Base-by-base conservation (phyloP, 2,888 invertebrate species). In the Podotricha telesiphe region DNA sequence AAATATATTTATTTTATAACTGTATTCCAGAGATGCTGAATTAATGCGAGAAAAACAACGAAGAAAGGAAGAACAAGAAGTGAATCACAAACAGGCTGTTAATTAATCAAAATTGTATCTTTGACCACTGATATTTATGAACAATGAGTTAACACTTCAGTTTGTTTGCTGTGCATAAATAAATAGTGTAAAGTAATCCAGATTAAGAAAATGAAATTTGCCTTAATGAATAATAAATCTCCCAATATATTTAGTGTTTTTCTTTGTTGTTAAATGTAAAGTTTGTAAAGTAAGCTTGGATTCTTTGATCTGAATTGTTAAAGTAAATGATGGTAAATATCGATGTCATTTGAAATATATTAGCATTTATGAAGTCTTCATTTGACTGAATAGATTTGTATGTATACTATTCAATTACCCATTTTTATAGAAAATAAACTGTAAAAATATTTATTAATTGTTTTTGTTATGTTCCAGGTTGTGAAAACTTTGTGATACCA, bases 1-100 rank as follows among this genome's bases (percentile, higher is more conserved):
- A 10, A 19, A 19, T 50, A 19, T 50, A 28, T 40, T 34, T 6
- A 61, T 40, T 45, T 65, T 47, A 34, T 47, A 51, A 42, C 2
- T 58, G 11, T 22, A 10, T 70, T 93, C 59, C 82, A 97, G 98
- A 82, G 98, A 98, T 94, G 97, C 98, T 22, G 97, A 98, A 82
- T 78, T 97, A 81, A 97, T 98, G 96, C 93, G 97, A 82, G 96
- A 97, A 83, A 98, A 98, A 85, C 97, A 98, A 91, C 94, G 94
- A 82, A 96, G 95, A 88, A 96, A 96, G 80, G 95, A 95, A 81
- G 94, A 94, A 79, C 93, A 93, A 75, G 74, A 80, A 69, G 75
- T 75, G 73, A 79, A 80, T 71, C 82, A 81, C 75, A 89, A 92
- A 77, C 83, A 90, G 86, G 81, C 81, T 74, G 89, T 89, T 74